Conservation (phyloP, 2,113 vertebrate species). For the Cryptomyrus ogoouensis region DNA sequence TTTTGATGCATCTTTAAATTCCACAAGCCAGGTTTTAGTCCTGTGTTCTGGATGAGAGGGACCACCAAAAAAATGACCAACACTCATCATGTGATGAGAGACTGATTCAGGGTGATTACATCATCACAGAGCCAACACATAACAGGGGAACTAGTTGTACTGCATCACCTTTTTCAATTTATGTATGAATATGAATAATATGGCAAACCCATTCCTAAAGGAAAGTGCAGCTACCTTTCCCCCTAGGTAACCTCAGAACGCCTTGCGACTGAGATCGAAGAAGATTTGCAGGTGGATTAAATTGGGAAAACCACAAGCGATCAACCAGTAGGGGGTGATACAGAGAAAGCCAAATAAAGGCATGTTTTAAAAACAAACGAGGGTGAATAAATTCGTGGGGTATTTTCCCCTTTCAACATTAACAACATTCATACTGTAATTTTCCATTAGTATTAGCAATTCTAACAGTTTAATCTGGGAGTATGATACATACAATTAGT, state of each 20-base stretch:
- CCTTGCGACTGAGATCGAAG: background rate
- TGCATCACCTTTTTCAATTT: background rate
- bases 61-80: background rate
- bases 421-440: background rate
- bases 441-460: background rate
- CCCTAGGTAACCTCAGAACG: background rate
- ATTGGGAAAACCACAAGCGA: background rate
- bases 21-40: background rate
- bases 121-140: background rate
- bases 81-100: background rate
- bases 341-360: background rate
- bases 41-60: background rate
- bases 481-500: background rate
- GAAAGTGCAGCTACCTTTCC: background rate
- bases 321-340: background rate
- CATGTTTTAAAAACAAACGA: background rate
- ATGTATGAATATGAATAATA: background rate
- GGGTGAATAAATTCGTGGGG: background rate
- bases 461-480: background rate
- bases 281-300: background rate
- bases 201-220: background rate
- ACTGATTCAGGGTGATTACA: background rate
- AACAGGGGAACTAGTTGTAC: background rate
- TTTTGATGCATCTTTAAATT: background rate
- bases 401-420: background rate